These are phyloP conservation scores for Campopleginae sp. DNA, from an alignment of 2,888 invertebrate species.

Conservation along the genomic window DNA sequence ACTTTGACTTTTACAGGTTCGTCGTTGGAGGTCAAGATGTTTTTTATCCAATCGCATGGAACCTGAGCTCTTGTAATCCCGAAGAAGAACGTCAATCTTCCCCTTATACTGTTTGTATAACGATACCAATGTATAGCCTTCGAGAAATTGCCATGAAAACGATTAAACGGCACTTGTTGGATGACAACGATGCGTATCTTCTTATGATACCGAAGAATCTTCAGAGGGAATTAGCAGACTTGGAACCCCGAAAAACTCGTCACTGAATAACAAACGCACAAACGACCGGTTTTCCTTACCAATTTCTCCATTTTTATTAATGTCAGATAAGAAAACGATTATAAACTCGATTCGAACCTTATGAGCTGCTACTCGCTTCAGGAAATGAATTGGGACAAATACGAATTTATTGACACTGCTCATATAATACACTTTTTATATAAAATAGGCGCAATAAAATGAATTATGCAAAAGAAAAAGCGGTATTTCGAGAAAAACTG, in stretches of 20 bases:
- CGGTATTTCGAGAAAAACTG: background rate
- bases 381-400: background rate
- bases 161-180: conserved; percentile 75
- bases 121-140: conserved; percentile 76
- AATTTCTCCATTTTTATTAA: background rate
- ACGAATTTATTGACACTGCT: background rate
- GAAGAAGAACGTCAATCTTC: conserved; percentile 67
- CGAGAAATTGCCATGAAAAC: conserved; percentile 75
- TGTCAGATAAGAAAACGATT: background rate
- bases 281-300: background rate
- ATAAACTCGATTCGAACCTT: background rate
- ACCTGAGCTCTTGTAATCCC: conserved; percentile 64
- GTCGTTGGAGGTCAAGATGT: conserved; percentile 76
- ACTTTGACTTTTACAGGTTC: conserved; percentile 75
- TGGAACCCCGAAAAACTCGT: conserved; percentile 71
- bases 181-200: conserved; percentile 75
- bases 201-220: conserved; percentile 80
- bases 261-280: conserved; percentile 3
- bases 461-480: background rate
- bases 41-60: conserved; percentile 76
- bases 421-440: background rate
- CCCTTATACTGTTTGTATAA: conserved; percentile 75
- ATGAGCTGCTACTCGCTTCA: background rate
- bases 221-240: conserved; percentile 76
- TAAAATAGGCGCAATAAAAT: background rate